These are phyloP conservation scores for Choristoneura rosaceana DNA, from an alignment of 2,888 invertebrate genomes.

Conservation along the genomic window DNA sequence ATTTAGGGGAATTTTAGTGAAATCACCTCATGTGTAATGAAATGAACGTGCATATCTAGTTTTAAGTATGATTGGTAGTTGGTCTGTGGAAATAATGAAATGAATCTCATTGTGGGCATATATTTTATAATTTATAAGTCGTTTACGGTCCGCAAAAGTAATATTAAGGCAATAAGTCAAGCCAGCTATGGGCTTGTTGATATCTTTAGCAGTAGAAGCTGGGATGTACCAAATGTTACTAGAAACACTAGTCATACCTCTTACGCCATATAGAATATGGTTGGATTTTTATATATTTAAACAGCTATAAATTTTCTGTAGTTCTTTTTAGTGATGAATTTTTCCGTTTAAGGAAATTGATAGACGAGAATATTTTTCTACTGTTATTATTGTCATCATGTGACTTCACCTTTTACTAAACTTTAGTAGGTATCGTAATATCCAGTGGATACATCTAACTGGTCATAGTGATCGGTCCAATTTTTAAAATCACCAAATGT, in stretches of 20 bases:
- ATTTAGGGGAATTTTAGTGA: constrained; percentile 15
- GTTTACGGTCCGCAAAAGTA: constrained; percentile 6
- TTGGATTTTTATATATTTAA: constrained; percentile 12
- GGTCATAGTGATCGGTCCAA: constrained; percentile 2
- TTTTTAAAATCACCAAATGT: not conserved
- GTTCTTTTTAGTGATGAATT: constrained; percentile 5
- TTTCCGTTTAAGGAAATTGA: constrained; percentile 5
- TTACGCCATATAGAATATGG: constrained; percentile 51
- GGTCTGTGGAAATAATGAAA: constrained; percentile 3
- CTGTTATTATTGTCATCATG: not conserved
- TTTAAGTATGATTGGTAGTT: constrained; percentile 7
- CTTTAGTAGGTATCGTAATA: not conserved
- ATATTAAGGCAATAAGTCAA: not conserved
- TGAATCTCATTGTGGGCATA: constrained; percentile 16
- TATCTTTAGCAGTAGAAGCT: constrained; percentile 18
- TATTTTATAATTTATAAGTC: not conserved
- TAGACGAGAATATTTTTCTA: constrained; percentile 12
- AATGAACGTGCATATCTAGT: constrained; percentile 12
- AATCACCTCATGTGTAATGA: not conserved
- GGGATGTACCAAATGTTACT: constrained; percentile 52
- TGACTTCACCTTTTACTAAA: not conserved
- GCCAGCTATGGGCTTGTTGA: not conserved
- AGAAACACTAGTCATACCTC: constrained; percentile 64
- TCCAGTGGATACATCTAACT: not conserved
- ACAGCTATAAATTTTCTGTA: constrained; percentile 17